These are phyloP conservation scores for Carterocephalus palaemon DNA, from an alignment of 2,888 invertebrate genomes.

Conservation along the genomic window DNA sequence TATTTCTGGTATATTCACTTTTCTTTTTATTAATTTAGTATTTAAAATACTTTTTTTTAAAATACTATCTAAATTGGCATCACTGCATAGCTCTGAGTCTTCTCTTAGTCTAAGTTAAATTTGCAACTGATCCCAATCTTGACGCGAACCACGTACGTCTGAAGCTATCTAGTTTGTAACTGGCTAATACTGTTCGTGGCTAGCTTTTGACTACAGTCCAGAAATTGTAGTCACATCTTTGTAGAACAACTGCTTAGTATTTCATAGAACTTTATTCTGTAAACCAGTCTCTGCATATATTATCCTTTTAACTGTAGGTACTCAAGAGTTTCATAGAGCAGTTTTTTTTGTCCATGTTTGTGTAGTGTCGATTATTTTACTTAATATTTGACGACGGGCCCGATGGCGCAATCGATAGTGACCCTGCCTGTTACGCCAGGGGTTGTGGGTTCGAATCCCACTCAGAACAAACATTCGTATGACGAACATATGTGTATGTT, in stretches of 20 bases:
- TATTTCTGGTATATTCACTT: too few species aligned
- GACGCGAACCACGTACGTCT: background rate
- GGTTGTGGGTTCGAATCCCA: too few species aligned
- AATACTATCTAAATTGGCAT: too few species aligned
- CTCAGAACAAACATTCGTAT: too few species aligned
- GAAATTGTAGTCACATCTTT: conserved; percentile 1
- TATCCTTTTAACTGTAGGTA: background rate
- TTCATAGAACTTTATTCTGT: too few species aligned
- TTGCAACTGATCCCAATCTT: background rate
- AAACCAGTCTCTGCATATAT: background rate
- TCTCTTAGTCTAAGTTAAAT: background rate
- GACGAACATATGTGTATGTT: too few species aligned
- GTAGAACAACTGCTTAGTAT: conserved; percentile 1
- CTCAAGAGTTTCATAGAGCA: background rate
- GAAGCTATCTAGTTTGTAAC: conserved; percentile 6
- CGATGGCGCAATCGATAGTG: too few species aligned
- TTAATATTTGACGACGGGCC: too few species aligned
- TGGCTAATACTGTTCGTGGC: background rate
- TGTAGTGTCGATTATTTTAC: background rate
- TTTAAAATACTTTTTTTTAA: too few species aligned
- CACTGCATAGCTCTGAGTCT: too few species aligned
- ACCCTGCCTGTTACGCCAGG: too few species aligned
- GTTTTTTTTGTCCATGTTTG: background rate
- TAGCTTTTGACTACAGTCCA: background rate
- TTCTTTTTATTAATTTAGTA: too few species aligned